phyloP scores from a whole-genome alignment of 2,888 invertebrate species.

The Plebejus melissa region DNA sequence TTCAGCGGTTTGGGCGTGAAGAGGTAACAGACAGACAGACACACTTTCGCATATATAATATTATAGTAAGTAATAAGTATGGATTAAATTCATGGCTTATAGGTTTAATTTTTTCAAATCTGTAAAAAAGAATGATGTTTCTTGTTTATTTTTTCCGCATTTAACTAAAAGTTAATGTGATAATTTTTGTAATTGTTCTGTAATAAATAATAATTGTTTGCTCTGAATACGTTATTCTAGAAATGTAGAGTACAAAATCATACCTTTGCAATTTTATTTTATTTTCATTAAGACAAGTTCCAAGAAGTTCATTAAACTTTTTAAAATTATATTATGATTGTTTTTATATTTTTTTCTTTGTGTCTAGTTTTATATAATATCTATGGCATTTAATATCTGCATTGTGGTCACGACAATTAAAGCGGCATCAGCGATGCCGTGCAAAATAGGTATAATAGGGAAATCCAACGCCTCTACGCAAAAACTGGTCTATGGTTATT shows the following conservation, averaged over 20 bases:
- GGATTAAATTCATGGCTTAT: neutral
- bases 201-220: neutral
- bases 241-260: no score
- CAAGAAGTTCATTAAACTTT: no score
- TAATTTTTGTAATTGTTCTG: no score
- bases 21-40: no score
- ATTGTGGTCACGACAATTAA: constrained; percentile 27
- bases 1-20: no score
- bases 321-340: neutral
- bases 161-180: no score
- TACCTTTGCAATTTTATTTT: no score
- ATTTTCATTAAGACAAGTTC: no score
- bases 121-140: neutral
- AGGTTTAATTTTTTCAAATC: neutral
- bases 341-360: neutral
- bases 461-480: neutral
- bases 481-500: constrained; percentile 13
- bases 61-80: no score
- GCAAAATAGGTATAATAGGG: neutral
- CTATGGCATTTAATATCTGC: constrained; percentile 10
- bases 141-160: neutral
- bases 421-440: neutral
- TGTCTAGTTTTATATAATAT: neutral
- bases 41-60: no score
- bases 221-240: neutral